A percentile compares a stretch with the other conserved stretches of the same genome.
These are phyloP conservation scores for Drosophila azteca DNA, from an alignment of 1,140 invertebrate species.

Conservation along the genomic window DNA sequence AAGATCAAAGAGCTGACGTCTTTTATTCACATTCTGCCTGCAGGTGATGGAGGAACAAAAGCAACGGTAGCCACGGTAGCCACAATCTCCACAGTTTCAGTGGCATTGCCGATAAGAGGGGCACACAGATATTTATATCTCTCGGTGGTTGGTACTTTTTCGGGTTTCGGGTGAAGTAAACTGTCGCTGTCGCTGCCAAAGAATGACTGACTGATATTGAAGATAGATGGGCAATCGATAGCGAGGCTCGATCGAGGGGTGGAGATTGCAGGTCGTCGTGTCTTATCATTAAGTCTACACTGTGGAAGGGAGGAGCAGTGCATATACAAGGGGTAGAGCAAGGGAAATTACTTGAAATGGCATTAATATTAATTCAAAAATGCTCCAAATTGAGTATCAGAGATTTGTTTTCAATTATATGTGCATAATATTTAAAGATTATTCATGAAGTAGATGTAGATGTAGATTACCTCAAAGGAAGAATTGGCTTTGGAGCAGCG, in stretches of 20 bases:
- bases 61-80: slow-evolving; percentile 37
- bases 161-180: too few species aligned
- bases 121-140: not conserved
- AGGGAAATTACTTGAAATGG: not conserved
- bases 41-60: slow-evolving; percentile 28
- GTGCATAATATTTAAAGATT: not conserved
- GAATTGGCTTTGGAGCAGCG: too few species aligned
- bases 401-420: not conserved
- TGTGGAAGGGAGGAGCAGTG: not conserved
- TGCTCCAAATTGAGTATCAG: too few species aligned
- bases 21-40: slow-evolving; percentile 54
- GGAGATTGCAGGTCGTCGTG: slow-evolving; percentile 1
- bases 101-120: slow-evolving; percentile 52
- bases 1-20: not conserved
- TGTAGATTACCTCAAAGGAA: too few species aligned
- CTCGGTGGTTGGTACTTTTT: not conserved
- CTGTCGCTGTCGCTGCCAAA: slow-evolving; percentile 8
- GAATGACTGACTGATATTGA: slow-evolving; percentile 56
- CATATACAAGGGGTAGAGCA: too few species aligned
- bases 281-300: slow-evolving; percentile 21
- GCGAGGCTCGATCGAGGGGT: slow-evolving; percentile 11
- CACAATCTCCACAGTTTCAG: slow-evolving; percentile 29
- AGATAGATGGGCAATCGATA: slow-evolving; percentile 12
- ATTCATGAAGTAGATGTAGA: too few species aligned
- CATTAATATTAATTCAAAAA: not conserved